Base-by-base conservation (phyloP, 2,888 invertebrate genomes). In the Brenthis daphne region DNA sequence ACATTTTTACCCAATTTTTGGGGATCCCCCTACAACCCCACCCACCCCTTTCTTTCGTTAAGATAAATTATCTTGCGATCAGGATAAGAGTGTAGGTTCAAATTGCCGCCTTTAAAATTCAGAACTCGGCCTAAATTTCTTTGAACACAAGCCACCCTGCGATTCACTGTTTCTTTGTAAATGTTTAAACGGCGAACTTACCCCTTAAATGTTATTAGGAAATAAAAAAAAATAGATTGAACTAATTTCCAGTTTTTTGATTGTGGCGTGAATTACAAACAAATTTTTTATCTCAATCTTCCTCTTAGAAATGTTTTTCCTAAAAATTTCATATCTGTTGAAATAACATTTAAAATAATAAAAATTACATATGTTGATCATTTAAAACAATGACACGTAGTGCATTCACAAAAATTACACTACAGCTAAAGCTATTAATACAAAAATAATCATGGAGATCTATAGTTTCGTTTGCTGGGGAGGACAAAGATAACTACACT, bases 1-100 rank as follows among this genome's bases (percentile, higher is more conserved):
- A 92, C 92, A 92, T 92, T 92, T 92, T 92, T 92, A 92, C 92
- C 90, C 92, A 92, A 92, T 92, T 92, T 92, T 92, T 92, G 91
- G 89, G 88, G 77, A 76, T 80, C 80, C 81, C 79, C 80, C 77
- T 66, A 73, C 77, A 63, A 75, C 75, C 76, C 77, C 78, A 82
- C 85, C 90, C 91, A 92, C 91, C 92, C 92, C 90, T 92, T 92
- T 92, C 91, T 92, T 92, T 92, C 92, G 89, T 91, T 90, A 91
- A 92, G 92, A 92, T 92, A 92, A 92, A 92, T 92, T 92, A 92
- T 92, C 90, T 90, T 83, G 82, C 87, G 92, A 92, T 92, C 92
- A 89, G 92, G 90, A 92, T 90, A 90, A 91, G 90, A 92, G 92
- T 91, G 90, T 91, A 90, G 90, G 90, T 91, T 91, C 90, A 90